These are phyloP conservation scores for Trichonephila clavipes DNA, from an alignment of 1,140 invertebrate species.

Conservation along the genomic window DNA sequence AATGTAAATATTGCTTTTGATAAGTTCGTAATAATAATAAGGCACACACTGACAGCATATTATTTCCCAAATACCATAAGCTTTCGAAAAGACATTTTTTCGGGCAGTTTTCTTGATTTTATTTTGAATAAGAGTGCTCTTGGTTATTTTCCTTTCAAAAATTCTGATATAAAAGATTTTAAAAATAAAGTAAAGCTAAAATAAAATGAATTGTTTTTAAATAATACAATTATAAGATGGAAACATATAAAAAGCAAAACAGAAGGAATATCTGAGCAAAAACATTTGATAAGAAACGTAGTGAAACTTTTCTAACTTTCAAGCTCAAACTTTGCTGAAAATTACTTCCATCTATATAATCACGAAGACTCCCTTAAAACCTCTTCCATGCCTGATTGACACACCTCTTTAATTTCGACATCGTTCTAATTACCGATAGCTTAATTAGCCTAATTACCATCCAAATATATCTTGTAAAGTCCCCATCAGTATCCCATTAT, in stretches of 20 bases:
- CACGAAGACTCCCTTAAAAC: neutral
- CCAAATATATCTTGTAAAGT: conserved; percentile 3
- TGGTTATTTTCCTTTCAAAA: neutral
- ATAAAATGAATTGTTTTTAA: neutral
- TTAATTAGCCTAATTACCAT: conserved; percentile 68
- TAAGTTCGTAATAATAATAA: too few relatives aligned
- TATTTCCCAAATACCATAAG: too few relatives aligned
- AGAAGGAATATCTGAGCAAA: neutral
- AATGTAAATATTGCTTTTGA: too few relatives aligned
- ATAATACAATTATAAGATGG: neutral
- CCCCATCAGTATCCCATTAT: conserved; percentile 51
- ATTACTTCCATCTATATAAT: neutral
- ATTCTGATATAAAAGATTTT: neutral
- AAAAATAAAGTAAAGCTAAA: neutral
- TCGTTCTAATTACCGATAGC: conserved; percentile 63
- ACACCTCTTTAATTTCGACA: conserved; percentile 43
- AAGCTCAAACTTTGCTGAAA: neutral
- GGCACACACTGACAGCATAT: too few relatives aligned
- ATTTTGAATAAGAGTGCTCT: neutral
- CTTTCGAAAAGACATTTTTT: too few relatives aligned
- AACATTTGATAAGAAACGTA: neutral
- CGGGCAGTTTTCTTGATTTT: neutral
- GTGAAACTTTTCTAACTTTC: neutral
- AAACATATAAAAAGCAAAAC: neutral
- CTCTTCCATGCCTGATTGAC: neutral